A percentile compares a stretch with the other conserved stretches of the same genome.
Conservation (phyloP, 2,797 vertebrate species). For the Synaphobranchus kaupii region DNA sequence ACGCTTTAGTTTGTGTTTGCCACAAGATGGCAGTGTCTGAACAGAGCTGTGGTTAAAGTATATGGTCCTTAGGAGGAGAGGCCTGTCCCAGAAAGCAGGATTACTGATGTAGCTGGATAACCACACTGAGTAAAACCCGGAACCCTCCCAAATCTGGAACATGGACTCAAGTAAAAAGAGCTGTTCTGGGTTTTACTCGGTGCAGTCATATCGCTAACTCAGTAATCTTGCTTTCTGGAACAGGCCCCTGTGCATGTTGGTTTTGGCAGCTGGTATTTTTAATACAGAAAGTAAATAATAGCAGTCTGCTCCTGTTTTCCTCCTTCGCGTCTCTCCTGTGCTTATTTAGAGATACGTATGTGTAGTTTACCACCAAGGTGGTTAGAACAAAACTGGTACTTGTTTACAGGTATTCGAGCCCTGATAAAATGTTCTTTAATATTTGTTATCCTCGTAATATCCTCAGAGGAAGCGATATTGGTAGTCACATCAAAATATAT, state of each 20-base stretch:
- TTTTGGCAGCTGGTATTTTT: background rate
- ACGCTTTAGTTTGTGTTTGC: background rate
- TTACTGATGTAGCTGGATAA: no score
- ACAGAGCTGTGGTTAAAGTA: background rate
- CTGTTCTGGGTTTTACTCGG: no score
- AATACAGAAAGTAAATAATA: background rate
- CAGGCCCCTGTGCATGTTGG: background rate
- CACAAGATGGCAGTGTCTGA: conserved; percentile 35
- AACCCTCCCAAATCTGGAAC: no score
- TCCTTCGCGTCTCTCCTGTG: background rate
- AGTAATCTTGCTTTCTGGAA: no score
- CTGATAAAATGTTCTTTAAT: no score
- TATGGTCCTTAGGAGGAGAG: background rate
- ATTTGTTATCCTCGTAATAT: background rate
- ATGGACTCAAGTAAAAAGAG: no score
- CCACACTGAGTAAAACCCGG: no score
- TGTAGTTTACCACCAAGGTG: background rate
- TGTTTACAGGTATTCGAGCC: no score
- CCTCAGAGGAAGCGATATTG: background rate
- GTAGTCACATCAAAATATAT: background rate
- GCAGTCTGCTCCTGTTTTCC: background rate
- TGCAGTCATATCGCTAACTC: no score
- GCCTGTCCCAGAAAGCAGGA: no score
- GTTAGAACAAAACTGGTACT: background rate
- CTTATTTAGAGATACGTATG: no score